Evolutionary conservation across 2,113 vertebrate species (phyloP).

Genomic region (Symphodus melops): DNA sequence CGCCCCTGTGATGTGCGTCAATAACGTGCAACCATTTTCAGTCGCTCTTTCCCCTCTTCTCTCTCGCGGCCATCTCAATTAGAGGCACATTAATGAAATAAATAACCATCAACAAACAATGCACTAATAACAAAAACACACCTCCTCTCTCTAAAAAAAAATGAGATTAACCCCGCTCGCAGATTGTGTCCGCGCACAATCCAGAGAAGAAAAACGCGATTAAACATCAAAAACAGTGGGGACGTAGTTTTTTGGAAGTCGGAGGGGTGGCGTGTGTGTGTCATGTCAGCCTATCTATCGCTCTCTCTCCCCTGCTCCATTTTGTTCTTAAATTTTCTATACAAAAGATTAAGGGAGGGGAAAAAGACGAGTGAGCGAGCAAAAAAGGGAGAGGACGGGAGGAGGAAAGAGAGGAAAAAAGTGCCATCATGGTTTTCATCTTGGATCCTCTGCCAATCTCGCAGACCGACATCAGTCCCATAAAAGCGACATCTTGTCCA

Average conservation of each 20-base stretch:
- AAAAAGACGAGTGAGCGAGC: conserved; percentile 77
- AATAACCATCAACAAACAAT: conserved; percentile 83
- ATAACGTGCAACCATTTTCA: conserved; percentile 87
- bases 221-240: conserved; percentile 37
- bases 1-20: conserved; percentile 83
- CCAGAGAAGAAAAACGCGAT: conserved; percentile 38
- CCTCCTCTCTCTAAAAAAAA: conserved; percentile 11
- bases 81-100: conserved; percentile 85
- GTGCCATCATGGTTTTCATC: conserved; percentile 86
- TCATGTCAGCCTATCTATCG: conserved; percentile 77
- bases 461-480: conserved; percentile 46
- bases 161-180: conserved; percentile 46
- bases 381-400: conserved; percentile 65
- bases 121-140: conserved; percentile 73
- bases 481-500: conserved; percentile 49
- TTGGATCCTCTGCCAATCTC: conserved; percentile 80
- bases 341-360: conserved; percentile 86
- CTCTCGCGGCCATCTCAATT: conserved; percentile 88
- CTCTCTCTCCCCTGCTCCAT: conserved; percentile 78
- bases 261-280: conserved; percentile 73
- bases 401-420: conserved; percentile 48
- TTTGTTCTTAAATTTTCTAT: conserved; percentile 86
- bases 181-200: conserved; percentile 32
- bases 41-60: conserved; percentile 77
- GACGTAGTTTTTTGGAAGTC: conserved; percentile 64